Percentiles rank a stretch among this genome's conserved stretches.
These are phyloP conservation scores for Ciconia nigra DNA, from an alignment of 2,797 vertebrate species.

Conservation along the genomic window DNA sequence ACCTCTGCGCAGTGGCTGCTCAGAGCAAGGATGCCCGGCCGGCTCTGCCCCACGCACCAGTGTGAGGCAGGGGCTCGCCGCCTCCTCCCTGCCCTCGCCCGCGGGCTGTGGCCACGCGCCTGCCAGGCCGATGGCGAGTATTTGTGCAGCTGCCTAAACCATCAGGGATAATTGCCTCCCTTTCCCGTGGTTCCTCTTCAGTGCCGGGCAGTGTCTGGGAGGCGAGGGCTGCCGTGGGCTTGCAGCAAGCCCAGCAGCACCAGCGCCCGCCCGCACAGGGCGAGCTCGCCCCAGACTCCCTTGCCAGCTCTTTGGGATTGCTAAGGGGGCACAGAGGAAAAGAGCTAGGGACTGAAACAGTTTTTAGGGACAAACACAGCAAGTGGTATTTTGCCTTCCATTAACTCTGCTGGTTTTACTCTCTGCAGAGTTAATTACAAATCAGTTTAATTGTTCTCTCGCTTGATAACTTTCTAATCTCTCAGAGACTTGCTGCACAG, in stretches of 20 bases:
- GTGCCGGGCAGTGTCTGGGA: accelerated
- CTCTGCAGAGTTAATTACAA: slow-evolving; percentile 70
- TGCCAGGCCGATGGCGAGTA: not conserved
- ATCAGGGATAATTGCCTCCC: not conserved
- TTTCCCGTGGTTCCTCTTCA: accelerated
- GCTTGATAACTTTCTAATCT: slow-evolving; percentile 64
- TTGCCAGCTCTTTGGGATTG: not conserved
- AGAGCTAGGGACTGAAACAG: not conserved
- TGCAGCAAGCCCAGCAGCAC: not conserved
- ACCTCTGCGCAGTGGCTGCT: accelerated
- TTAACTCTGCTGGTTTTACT: slow-evolving; percentile 53
- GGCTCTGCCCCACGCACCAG: accelerated
- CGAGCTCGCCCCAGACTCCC: accelerated
- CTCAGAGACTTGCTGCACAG: slow-evolving; percentile 53
- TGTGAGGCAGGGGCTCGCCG: accelerated
- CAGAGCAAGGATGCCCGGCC: accelerated
- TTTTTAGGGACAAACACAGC: slow-evolving; percentile 23
- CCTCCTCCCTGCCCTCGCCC: not conserved
- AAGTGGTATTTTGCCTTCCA: slow-evolving; percentile 16
- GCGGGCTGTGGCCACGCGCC: accelerated
- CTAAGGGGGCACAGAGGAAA: not conserved
- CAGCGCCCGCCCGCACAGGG: not conserved
- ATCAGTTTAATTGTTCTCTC: slow-evolving; percentile 70
- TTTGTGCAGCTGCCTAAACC: not conserved
- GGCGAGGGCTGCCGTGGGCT: accelerated